Base-by-base conservation (phyloP, 2,888 invertebrate species). In the Thysanoteuthis rhombus region DNA sequence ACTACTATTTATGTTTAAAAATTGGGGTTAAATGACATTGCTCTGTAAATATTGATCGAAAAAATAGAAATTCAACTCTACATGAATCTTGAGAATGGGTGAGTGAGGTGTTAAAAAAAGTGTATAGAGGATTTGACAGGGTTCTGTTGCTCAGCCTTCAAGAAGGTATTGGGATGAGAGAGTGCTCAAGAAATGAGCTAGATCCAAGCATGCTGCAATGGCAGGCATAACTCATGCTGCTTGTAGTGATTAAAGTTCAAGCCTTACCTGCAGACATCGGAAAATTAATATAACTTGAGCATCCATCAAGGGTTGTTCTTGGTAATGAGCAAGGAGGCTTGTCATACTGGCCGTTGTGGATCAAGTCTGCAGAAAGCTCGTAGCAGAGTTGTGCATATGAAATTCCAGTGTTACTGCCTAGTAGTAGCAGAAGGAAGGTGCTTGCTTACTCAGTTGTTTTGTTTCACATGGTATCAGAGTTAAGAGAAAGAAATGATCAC, bases 361-460 rank as follows among this genome's bases (percentile, higher is more conserved):
- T 90, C 93, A 91, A 45, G 93, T 93, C 45, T 39, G 92, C 45
- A 40, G 92, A 91, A 25, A 96, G 95, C 93, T 96, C 96, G 93
- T 96, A 96, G 19, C 96, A 95, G 93, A 96, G 95, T 94, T 96
- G 96, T 93, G 96, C 96, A 94, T 96, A 96, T 89, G 96, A 96
- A 93, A 96, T 95, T 94, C 96, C 96, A 96, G 94, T 47, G 52
- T 58, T 58, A 45, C 92, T 92, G 39, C 92, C 92, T 92, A 92
- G 92, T 92, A 45, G 92, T 75, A 75, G 75, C 75, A 75, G 75
- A 75, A 75, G 75, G 75, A 75, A 75, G 75, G 75, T 75, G 75
- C 75, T 75, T 75, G 75, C 75, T 75, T 75, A 75, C n/a, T 75
- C n/a, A 75, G n/a, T 75, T 75, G 75, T 75, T 75, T 75, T 75